phyloP scores from a whole-genome alignment of 2,797 vertebrate species.

The Microhierax caerulescens region DNA sequence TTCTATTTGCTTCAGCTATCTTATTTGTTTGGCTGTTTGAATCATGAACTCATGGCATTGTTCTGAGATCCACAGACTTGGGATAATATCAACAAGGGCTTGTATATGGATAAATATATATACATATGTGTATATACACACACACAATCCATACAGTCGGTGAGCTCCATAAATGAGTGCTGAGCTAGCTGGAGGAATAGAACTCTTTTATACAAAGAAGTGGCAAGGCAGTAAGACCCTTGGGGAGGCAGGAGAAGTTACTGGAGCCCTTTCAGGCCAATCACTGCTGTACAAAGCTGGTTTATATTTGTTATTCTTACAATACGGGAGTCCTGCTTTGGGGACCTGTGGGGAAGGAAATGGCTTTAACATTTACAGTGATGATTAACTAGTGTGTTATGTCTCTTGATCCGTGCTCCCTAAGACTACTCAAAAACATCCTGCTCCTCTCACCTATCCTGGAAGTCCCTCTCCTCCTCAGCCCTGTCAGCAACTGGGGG shows the following conservation, averaged over 20 bases:
- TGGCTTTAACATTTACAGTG: constrained; percentile 46
- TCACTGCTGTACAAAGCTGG: background rate
- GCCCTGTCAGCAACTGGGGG: background rate
- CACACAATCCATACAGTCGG: background rate
- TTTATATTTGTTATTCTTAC: constrained; percentile 51
- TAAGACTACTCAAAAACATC: constrained; percentile 17
- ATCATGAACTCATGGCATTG: background rate
- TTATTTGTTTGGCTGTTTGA: background rate
- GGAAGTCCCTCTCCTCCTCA: background rate
- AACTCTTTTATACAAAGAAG: background rate
- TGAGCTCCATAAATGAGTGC: background rate
- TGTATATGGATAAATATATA: background rate
- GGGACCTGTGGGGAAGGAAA: constrained; percentile 41
- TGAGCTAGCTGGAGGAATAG: background rate
- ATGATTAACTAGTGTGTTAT: constrained; percentile 33
- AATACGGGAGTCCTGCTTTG: background rate
- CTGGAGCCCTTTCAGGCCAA: background rate
- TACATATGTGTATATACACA: no score
- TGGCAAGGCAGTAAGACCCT: background rate
- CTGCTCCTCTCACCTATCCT: constrained; percentile 10
- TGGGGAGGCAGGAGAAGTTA: background rate
- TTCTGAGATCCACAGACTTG: background rate
- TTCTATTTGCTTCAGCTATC: background rate
- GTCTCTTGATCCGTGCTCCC: constrained; percentile 25
- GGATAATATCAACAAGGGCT: background rate